Conservation (phyloP, 2,113 vertebrate species). For the Eubucco bourcierii region DNA sequence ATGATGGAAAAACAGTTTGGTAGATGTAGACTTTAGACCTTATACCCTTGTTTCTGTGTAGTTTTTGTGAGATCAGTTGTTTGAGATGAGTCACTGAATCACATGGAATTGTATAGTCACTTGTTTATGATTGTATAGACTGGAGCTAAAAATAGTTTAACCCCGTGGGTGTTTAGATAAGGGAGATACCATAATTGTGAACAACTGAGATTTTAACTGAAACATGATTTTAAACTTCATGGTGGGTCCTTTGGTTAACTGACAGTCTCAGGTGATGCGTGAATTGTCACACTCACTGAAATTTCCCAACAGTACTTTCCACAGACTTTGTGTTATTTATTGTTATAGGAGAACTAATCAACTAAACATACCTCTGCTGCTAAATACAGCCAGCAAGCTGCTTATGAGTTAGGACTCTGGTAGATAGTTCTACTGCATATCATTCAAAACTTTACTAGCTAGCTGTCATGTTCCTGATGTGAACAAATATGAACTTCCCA, state of each 20-base stretch:
- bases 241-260: not conserved
- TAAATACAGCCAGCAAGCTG: slow-evolving; percentile 53
- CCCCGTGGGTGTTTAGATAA: not conserved
- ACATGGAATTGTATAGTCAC: not conserved
- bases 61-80: not conserved
- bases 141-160: not conserved
- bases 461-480: not conserved
- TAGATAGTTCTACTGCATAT: slow-evolving; percentile 27
- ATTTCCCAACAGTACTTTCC: slow-evolving; percentile 23
- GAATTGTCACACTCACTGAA: not conserved
- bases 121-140: not conserved
- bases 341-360: slow-evolving; percentile 54
- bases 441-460: slow-evolving; percentile 33
- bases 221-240: not conserved
- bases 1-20: not conserved
- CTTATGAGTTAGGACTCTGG: slow-evolving; percentile 60
- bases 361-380: slow-evolving; percentile 42
- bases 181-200: not conserved
- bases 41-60: not conserved
- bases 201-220: not conserved
- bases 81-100: not conserved
- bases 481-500: not conserved
- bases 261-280: not conserved
- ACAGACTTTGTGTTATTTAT: slow-evolving; percentile 21
- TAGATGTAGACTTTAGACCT: not conserved